Evolutionary conservation across 2,888 invertebrate species (phyloP), one percentile per base, ranked within the genome.

Genomic region (Steromphala cineraria): DNA sequence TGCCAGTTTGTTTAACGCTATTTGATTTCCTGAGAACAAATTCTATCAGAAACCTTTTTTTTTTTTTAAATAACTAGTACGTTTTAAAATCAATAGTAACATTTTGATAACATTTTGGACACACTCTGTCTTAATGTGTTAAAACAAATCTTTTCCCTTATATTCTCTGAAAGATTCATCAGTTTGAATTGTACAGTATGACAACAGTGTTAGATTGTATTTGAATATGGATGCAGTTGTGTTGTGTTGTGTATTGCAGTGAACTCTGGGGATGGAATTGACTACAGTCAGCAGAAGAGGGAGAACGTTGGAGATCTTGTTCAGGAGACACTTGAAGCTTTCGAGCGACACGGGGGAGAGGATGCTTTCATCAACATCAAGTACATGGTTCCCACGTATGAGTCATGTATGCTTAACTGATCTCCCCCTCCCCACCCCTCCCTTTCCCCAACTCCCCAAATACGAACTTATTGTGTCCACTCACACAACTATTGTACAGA

Each of bases 321-420:
- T 81, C 97, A 98, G 92, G 98, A 98, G 91, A 98, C 98, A 0
- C 94, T 99, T 78, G 97, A 98, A 94, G 95, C 97, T 74, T 94
- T 99, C 84, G 99, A 99, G 93, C 95, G 96, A 89, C 97, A 97
- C 91, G 99, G 99, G 0, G 99, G 99, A 5, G 97, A 97, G 85
- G 98, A 98, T 93, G 98, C 99, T 0, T 98, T 98, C 93, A 98
- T 98, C 89, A 99, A 99, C 94, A 99, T 99, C 90, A 99, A 99
- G 94, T 99, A 99, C 94, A 97, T 99, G 96, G 96, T 99, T 87
- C 99, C 99, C 0, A 98, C 98, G 7, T 99, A 99, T 92, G 98
- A 99, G 93, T 98, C 98, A 0, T 97, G 93, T 84, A 89, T 94
- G 89, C 91, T 93, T 56, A 93, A 93, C 84, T 93, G 36, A 36